phyloP scores from a whole-genome alignment of 2,888 invertebrate species.

The Priapulus caudatus region DNA sequence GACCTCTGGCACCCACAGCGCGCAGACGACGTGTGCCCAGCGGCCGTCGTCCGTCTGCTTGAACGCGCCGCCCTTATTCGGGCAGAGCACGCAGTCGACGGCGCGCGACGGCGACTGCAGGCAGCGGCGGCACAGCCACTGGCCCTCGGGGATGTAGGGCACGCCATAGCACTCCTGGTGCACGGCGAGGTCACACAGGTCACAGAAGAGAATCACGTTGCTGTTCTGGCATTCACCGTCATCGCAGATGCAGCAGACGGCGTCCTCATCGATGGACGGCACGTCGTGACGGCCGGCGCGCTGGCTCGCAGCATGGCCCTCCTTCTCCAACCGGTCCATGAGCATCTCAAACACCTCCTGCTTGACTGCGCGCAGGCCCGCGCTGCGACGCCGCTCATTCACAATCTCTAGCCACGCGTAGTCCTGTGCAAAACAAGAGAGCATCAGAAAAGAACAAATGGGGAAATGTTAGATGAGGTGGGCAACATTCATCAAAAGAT shows the following conservation, averaged over 20 bases:
- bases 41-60: slow-evolving; percentile 90
- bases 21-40: slow-evolving; percentile 98
- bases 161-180: slow-evolving; percentile 99
- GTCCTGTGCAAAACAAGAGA: slow-evolving; percentile 45
- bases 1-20: slow-evolving; percentile 96
- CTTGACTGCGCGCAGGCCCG: slow-evolving; percentile 54
- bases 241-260: slow-evolving; percentile 96
- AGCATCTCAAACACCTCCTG: slow-evolving; percentile 83
- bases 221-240: slow-evolving; percentile 98
- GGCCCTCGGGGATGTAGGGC: slow-evolving; percentile 91
- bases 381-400: slow-evolving; percentile 58
- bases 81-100: slow-evolving; percentile 94
- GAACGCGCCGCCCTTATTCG: slow-evolving; percentile 94
- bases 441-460: slow-evolving; percentile 9
- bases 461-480: neutral
- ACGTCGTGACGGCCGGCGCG: neutral
- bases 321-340: slow-evolving; percentile 95
- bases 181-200: slow-evolving; percentile 98
- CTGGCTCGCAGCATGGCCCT: slow-evolving; percentile 52
- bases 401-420: slow-evolving; percentile 81
- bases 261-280: slow-evolving; percentile 64
- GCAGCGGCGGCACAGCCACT: slow-evolving; percentile 92
- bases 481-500: slow-evolving; percentile 8
- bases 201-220: slow-evolving; percentile 96
- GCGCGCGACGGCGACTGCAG: slow-evolving; percentile 88